phyloP scores from a whole-genome alignment of 2,113 vertebrate species.

The Ibidorhyncha struthersii region DNA sequence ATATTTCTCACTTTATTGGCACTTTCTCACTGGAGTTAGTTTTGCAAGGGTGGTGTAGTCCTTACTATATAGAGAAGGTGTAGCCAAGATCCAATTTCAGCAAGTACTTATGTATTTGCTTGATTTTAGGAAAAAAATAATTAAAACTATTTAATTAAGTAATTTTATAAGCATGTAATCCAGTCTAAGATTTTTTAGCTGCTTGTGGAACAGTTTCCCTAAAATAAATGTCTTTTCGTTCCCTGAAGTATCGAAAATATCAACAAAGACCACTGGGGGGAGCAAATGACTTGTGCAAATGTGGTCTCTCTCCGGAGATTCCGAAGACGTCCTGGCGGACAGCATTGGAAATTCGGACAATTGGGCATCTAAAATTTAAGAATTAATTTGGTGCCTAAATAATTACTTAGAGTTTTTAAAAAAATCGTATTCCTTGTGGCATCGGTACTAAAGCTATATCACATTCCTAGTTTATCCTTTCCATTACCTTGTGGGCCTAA shows the following conservation, averaged over 20 bases:
- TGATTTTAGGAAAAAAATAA: not conserved
- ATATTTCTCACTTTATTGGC: not conserved
- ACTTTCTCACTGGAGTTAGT: not conserved
- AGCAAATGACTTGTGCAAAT: not conserved
- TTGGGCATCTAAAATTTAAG: not conserved
- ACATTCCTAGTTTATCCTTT: not conserved
- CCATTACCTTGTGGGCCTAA: too few species aligned
- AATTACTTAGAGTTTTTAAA: not conserved
- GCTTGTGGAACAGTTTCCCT: not conserved
- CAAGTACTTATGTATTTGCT: not conserved
- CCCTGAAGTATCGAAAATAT: not conserved
- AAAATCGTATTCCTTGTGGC: fast-evolving
- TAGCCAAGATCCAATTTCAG: not conserved
- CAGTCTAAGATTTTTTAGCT: not conserved
- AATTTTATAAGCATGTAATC: not conserved
- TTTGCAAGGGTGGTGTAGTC: not conserved
- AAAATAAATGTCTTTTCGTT: not conserved
- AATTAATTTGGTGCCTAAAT: not conserved
- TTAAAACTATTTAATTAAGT: not conserved
- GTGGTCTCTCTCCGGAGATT: fast-evolving
- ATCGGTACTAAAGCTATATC: not conserved
- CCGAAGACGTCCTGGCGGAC: fast-evolving
- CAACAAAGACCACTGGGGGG: not conserved
- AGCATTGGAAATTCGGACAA: not conserved
- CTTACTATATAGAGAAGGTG: fast-evolving